Percentiles rank a stretch among this genome's conserved stretches.
Conservation (phyloP, 2,888 invertebrate genomes). For the Eupithecia vulgata region DNA sequence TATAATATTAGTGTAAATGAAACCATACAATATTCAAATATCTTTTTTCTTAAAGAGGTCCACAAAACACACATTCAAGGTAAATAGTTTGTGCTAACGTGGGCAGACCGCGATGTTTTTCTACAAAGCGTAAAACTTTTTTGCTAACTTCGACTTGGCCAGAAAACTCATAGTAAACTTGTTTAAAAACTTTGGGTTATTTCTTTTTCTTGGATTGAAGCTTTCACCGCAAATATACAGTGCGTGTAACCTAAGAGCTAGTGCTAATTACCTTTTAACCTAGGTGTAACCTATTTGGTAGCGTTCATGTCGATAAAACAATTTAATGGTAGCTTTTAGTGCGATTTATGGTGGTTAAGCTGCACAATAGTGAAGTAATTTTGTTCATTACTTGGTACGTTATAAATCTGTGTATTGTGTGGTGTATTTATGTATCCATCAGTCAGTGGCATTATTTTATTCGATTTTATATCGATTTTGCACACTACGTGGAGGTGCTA, state of each 20-base stretch:
- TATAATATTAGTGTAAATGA: too few relatives aligned
- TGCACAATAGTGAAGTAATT: slow-evolving; percentile 25
- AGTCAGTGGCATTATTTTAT: not conserved
- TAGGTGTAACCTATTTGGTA: slow-evolving; percentile 39
- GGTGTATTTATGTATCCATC: not conserved
- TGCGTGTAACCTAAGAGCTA: slow-evolving; percentile 15
- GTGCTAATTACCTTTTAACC: slow-evolving; percentile 34
- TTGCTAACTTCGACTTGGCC: not conserved
- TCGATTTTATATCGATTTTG: not conserved
- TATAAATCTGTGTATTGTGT: not conserved
- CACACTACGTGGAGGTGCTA: too few relatives aligned
- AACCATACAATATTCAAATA: not conserved
- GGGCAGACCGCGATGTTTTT: not conserved
- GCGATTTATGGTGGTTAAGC: slow-evolving; percentile 31
- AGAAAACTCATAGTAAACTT: not conserved
- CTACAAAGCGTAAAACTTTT: not conserved
- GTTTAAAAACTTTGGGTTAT: not conserved
- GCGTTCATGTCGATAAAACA: slow-evolving; percentile 41
- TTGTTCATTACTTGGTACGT: not conserved
- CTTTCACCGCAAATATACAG: not conserved
- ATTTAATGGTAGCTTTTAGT: slow-evolving; percentile 39
- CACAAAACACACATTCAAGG: not conserved
- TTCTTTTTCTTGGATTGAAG: not conserved
- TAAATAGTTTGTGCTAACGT: not conserved
- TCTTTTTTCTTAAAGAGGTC: not conserved